A percentile compares a stretch with the other conserved stretches of the same genome.
Evolutionary conservation across 2,797 vertebrate species (phyloP).

Genomic region (Dallia pectoralis): DNA sequence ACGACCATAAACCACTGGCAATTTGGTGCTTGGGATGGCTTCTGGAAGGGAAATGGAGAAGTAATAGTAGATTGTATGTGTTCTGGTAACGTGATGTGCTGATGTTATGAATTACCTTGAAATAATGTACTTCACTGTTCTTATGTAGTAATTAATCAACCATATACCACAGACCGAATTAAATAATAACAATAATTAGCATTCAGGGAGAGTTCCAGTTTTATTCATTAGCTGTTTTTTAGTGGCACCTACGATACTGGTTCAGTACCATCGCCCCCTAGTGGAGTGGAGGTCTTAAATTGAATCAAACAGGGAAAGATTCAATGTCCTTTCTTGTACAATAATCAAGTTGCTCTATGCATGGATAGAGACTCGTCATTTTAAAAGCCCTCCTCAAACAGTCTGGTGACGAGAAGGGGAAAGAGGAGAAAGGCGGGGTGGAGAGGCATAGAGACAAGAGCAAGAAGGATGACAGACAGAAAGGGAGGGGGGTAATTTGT

Average conservation of each 20-base stretch:
- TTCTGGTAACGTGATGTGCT: conserved; percentile 52
- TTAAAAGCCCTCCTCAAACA: not conserved
- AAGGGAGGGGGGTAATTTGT: conserved; percentile 22
- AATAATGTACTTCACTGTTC: conserved; percentile 63
- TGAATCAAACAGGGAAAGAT: not conserved
- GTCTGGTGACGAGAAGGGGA: not conserved
- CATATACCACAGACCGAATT: conserved; percentile 57
- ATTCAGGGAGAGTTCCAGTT: conserved; percentile 37
- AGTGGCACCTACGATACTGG: conserved; percentile 48
- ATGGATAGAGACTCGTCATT: not conserved
- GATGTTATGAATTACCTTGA: conserved; percentile 70
- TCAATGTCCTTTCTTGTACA: conserved; percentile 3
- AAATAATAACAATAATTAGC: conserved; percentile 40
- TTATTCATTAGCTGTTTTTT: conserved; percentile 43
- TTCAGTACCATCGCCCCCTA: conserved; percentile 65
- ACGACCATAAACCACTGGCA: conserved; percentile 64
- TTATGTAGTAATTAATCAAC: conserved; percentile 33
- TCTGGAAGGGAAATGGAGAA: conserved; percentile 70
- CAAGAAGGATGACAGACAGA: not conserved
- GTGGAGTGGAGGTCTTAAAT: conserved; percentile 48
- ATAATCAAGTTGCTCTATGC: conserved; percentile 32
- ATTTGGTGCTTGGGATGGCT: conserved; percentile 77
- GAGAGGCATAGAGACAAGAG: not conserved
- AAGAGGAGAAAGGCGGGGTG: not conserved
- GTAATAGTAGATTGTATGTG: conserved; percentile 68